Conservation (phyloP, 2,113 vertebrate species). For the Sterrhoptilus dennistouni region DNA sequence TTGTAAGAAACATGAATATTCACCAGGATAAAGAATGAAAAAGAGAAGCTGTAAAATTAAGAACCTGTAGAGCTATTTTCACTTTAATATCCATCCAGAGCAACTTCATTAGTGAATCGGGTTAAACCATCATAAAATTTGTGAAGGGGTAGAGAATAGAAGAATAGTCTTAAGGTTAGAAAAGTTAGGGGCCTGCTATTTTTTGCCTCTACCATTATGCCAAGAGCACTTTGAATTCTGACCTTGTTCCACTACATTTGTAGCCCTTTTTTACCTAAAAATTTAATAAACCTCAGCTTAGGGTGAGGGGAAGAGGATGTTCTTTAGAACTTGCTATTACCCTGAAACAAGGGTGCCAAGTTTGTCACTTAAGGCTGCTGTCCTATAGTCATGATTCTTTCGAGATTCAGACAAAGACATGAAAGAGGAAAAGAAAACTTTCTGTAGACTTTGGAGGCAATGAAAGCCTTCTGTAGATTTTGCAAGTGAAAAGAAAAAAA, state of each 20-base stretch:
- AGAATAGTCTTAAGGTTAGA: not conserved
- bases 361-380: not conserved
- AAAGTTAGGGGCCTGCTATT: not conserved
- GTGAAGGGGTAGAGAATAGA: not conserved
- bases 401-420: not conserved
- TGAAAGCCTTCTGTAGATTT: not conserved
- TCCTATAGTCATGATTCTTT: not conserved
- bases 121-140: not conserved
- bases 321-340: not conserved
- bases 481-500: not conserved
- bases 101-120: not conserved
- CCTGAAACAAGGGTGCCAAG: not conserved
- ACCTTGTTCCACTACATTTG: not conserved
- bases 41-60: not conserved
- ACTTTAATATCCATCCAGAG: not conserved
- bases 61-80: not conserved
- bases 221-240: not conserved
- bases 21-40: not conserved
- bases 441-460: not conserved
- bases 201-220: not conserved
- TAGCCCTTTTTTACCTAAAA: not conserved
- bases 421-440: not conserved
- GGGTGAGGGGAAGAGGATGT: not conserved
- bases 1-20: not conserved
- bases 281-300: not conserved